Evolutionary conservation across 2,888 invertebrate species (phyloP).

Genomic region (Crioceris asparagi): DNA sequence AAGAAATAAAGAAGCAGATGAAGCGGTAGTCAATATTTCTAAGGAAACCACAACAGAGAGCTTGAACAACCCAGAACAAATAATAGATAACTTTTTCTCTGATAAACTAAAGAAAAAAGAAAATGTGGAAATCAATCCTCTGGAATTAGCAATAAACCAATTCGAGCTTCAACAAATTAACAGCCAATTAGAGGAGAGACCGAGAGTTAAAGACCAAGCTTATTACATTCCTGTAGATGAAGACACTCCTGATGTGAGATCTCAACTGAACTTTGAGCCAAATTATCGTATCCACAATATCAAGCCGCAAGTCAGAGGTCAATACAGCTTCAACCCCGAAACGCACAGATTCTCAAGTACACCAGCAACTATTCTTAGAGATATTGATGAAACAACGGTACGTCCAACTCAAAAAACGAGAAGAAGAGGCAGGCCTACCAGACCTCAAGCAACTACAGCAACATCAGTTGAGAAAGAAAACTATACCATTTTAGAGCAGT

Average conservation of each 20-base stretch:
- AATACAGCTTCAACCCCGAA: constrained; percentile 14
- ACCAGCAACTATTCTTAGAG: constrained; percentile 17
- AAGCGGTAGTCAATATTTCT: neutral
- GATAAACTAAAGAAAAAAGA: constrained; percentile 1
- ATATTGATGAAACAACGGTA: constrained; percentile 16
- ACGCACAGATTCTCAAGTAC: constrained; percentile 17
- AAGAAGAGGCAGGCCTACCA: constrained; percentile 18
- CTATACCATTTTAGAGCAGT: constrained; percentile 32
- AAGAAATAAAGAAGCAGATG: neutral
- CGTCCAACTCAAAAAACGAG: constrained; percentile 14
- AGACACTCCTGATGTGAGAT: neutral
- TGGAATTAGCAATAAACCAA: constrained; percentile 24
- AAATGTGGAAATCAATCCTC: constrained; percentile 17
- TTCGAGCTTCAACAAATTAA: constrained; percentile 28
- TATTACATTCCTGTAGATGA: constrained; percentile 4
- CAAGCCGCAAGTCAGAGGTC: constrained; percentile 5
- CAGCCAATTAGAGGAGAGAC: constrained; percentile 17
- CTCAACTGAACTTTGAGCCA: no score
- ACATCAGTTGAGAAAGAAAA: constrained; percentile 19
- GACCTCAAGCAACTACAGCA: constrained; percentile 16
- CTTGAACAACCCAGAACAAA: neutral
- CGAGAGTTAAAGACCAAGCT: constrained; percentile 11
- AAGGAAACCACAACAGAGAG: neutral
- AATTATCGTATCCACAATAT: no score
- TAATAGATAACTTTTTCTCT: neutral